phyloP scores from a whole-genome alignment of 2,113 vertebrate genomes.

The Egretta garzetta region DNA sequence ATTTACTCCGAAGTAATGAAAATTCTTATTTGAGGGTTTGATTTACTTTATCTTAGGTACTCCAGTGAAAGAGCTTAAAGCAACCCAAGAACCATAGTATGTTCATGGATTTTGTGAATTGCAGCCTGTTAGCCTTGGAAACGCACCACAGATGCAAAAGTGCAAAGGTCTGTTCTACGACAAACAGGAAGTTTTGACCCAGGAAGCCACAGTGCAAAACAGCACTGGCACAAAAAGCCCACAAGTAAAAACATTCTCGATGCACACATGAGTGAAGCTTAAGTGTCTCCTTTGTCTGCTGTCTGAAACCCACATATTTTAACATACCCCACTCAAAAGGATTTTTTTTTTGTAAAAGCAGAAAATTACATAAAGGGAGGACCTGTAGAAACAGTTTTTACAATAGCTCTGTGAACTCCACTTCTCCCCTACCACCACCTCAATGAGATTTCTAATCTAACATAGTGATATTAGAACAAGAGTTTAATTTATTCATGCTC shows the following conservation, averaged over 20 bases:
- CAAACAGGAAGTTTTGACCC: neutral
- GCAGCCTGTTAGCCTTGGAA: neutral
- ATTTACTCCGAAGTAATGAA: neutral
- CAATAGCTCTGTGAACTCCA: neutral
- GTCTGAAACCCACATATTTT: neutral
- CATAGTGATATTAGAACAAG: neutral
- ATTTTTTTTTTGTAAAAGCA: neutral
- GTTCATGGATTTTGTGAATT: neutral
- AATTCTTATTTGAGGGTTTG: neutral
- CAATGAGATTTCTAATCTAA: neutral
- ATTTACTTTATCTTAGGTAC: neutral
- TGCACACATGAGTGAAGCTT: neutral
- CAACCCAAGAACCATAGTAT: rapidly evolving
- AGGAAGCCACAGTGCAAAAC: neutral
- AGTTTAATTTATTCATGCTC: neutral
- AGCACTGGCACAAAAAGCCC: neutral
- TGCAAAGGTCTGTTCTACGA: neutral
- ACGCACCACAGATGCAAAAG: rapidly evolving
- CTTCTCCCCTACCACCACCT: neutral
- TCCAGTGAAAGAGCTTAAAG: neutral
- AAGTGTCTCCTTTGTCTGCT: neutral
- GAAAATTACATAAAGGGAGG: neutral
- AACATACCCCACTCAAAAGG: neutral
- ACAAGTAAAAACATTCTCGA: neutral
- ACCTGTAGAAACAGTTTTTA: neutral